These are phyloP conservation scores for Melanaphis sacchari DNA, from an alignment of 1,140 invertebrate species.

Conservation along the genomic window DNA sequence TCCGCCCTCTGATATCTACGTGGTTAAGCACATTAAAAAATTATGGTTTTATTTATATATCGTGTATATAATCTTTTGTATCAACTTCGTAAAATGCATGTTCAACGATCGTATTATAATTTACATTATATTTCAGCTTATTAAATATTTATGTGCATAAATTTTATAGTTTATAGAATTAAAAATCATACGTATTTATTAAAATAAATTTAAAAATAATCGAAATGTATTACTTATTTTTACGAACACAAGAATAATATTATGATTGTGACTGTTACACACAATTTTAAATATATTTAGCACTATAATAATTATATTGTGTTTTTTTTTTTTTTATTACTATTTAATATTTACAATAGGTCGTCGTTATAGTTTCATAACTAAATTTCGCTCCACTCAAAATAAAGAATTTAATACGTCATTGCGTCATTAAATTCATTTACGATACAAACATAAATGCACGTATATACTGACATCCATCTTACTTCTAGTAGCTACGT, in stretches of 20 bases:
- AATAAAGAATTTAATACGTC: neutral
- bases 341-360: neutral
- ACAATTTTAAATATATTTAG: neutral
- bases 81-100: neutral
- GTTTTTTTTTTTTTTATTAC: neutral
- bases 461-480: neutral
- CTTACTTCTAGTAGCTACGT: neutral
- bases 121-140: neutral
- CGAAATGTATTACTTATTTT: neutral
- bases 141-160: neutral
- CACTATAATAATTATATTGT: neutral
- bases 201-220: neutral
- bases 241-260: neutral
- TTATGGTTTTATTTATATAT: neutral
- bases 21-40: neutral
- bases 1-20: neutral
- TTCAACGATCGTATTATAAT: neutral
- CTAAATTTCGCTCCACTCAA: neutral
- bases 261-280: neutral
- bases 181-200: neutral
- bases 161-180: neutral
- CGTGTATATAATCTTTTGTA: neutral
- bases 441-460: neutral
- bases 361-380: slow-evolving; percentile 14
- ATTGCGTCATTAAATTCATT: neutral